These are phyloP conservation scores for Carapus acus DNA, from an alignment of 2,797 vertebrate genomes.

Conservation along the genomic window DNA sequence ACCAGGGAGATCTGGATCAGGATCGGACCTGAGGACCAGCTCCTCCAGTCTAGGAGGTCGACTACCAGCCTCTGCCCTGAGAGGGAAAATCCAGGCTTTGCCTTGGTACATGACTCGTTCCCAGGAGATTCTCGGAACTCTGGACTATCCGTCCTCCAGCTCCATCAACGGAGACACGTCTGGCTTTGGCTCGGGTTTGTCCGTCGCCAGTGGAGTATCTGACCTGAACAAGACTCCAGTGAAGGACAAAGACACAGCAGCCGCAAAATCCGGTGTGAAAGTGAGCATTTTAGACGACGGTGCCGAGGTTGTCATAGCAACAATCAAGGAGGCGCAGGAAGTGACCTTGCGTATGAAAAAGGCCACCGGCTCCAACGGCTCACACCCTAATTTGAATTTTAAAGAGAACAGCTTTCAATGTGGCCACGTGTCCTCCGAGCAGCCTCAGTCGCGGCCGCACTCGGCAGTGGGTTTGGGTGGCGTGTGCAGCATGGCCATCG, in stretches of 20 bases:
- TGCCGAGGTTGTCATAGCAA: constrained; percentile 71
- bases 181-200: constrained; percentile 70
- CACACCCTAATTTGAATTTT: constrained; percentile 56
- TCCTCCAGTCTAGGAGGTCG: constrained; percentile 66
- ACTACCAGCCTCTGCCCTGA: constrained; percentile 73
- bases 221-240: constrained; percentile 69
- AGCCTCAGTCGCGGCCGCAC: constrained; percentile 71
- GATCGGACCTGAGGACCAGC: constrained; percentile 57
- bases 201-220: constrained; percentile 69
- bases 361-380: constrained; percentile 55
- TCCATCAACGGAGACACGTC: constrained; percentile 71
- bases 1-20: constrained; percentile 62
- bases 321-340: constrained; percentile 73
- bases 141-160: constrained; percentile 69
- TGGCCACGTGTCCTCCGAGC: constrained; percentile 68
- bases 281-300: constrained; percentile 68
- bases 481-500: constrained; percentile 59
- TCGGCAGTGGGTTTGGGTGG: constrained; percentile 66
- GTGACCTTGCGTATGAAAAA: constrained; percentile 62
- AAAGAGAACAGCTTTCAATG: constrained; percentile 50
- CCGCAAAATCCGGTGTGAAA: constrained; percentile 48
- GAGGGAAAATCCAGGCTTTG: constrained; percentile 76
- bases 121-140: constrained; percentile 75
- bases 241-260: constrained; percentile 57
- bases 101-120: constrained; percentile 82